A percentile compares a stretch with the other conserved stretches of the same genome.
Evolutionary conservation across 2,113 vertebrate species (phyloP).

Genomic region (Piprites chloris): DNA sequence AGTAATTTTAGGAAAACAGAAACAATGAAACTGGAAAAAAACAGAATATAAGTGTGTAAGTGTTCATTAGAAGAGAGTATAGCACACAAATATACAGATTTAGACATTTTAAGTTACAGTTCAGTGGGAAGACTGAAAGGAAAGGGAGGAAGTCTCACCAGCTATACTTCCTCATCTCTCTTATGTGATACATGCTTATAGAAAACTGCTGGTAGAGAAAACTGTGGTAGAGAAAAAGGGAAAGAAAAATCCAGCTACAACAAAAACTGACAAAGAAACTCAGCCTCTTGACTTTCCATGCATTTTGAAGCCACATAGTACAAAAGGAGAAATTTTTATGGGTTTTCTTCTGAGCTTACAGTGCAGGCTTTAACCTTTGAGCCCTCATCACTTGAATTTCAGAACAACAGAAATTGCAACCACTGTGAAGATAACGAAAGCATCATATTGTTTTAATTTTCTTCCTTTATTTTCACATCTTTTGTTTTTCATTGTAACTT

Average conservation of each 20-base stretch:
- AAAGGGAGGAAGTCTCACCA: not conserved
- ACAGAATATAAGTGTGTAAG: not conserved
- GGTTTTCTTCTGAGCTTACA: not conserved
- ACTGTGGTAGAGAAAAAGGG: not conserved
- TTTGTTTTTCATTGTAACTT: not conserved
- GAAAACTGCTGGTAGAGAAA: not conserved
- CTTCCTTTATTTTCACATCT: not conserved
- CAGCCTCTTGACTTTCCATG: not conserved
- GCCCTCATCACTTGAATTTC: not conserved
- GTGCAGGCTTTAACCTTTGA: not conserved
- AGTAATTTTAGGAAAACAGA: not conserved
- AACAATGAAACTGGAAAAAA: not conserved
- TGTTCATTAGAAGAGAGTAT: not conserved
- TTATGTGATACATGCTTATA: not conserved
- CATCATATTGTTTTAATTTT: not conserved
- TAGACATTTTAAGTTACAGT: not conserved
- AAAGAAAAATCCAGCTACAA: not conserved
- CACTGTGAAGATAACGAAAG: not conserved
- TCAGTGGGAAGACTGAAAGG: not conserved
- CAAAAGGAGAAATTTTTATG: not conserved
- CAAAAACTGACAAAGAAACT: not conserved
- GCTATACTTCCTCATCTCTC: not conserved
- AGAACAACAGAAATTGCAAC: not conserved
- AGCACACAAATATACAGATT: not conserved
- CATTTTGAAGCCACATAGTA: not conserved